These are phyloP conservation scores for Catharus ustulatus DNA, from an alignment of 2,797 vertebrate species.

Conservation along the genomic window DNA sequence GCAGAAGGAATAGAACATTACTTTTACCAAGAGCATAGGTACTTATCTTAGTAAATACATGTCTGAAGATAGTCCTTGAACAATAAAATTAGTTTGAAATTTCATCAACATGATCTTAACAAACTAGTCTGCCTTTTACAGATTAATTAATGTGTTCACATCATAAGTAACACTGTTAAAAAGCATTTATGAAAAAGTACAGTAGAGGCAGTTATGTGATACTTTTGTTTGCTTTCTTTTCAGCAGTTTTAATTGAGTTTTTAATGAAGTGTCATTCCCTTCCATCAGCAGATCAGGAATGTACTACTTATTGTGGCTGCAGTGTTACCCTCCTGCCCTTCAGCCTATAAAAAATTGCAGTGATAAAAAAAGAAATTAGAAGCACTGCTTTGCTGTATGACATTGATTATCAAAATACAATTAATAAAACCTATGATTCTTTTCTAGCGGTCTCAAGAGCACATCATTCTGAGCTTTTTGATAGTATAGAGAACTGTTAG, in stretches of 20 bases:
- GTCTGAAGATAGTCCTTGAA: background rate
- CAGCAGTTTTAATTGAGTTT: background rate
- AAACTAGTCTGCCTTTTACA: background rate
- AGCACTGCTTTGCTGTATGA: background rate
- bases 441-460: background rate
- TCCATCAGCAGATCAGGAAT: background rate
- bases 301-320: background rate
- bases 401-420: background rate
- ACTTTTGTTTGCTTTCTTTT: background rate
- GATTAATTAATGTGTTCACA: background rate
- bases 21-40: background rate
- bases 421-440: fast-evolving
- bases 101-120: background rate
- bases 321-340: background rate
- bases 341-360: fast-evolving
- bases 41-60: background rate
- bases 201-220: background rate
- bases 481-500: background rate
- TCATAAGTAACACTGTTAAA: background rate
- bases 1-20: background rate
- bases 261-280: background rate
- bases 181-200: background rate
- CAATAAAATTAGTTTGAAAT: background rate
- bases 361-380: background rate
- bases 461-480: background rate